Conservation (phyloP, 1,140 invertebrate genomes). For the Brachionus sp. region DNA sequence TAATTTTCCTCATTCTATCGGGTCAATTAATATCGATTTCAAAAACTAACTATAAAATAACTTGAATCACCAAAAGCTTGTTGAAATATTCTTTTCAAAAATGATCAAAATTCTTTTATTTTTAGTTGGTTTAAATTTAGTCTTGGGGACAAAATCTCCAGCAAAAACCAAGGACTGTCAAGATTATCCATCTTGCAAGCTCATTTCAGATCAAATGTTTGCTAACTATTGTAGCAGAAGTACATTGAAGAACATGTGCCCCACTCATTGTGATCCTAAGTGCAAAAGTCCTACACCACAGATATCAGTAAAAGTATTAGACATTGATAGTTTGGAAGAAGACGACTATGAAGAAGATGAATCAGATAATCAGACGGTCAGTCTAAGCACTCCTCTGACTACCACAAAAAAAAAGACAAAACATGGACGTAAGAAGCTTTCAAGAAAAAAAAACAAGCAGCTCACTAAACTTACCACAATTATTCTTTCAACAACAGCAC, state of each 20-base stretch:
- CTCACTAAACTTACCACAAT: neutral
- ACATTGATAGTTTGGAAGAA: slow-evolving; percentile 7
- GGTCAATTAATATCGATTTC: slow-evolving; percentile 35
- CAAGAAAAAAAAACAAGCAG: neutral
- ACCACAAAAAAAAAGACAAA: slow-evolving; percentile 19
- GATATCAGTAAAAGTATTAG: neutral
- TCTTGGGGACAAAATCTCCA: neutral
- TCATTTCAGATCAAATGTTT: slow-evolving; percentile 43
- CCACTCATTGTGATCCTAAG: slow-evolving; percentile 20
- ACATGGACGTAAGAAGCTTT: neutral
- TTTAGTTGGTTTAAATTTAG: neutral
- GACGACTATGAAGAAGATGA: slow-evolving; percentile 10
- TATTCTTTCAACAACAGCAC: neutral
- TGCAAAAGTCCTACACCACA: neutral
- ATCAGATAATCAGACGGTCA: neutral
- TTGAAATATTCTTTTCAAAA: neutral
- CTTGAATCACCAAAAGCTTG: neutral
- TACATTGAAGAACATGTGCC: slow-evolving; percentile 37
- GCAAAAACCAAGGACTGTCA: neutral
- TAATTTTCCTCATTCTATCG: neutral
- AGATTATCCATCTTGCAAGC: slow-evolving; percentile 43
- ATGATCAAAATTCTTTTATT: slow-evolving; percentile 1
- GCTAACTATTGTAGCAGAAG: slow-evolving; percentile 30
- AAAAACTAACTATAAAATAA: slow-evolving; percentile 21
- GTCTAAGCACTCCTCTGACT: neutral